Conservation (phyloP, 2,797 vertebrate species). For the Pyrocephalus nanus region DNA sequence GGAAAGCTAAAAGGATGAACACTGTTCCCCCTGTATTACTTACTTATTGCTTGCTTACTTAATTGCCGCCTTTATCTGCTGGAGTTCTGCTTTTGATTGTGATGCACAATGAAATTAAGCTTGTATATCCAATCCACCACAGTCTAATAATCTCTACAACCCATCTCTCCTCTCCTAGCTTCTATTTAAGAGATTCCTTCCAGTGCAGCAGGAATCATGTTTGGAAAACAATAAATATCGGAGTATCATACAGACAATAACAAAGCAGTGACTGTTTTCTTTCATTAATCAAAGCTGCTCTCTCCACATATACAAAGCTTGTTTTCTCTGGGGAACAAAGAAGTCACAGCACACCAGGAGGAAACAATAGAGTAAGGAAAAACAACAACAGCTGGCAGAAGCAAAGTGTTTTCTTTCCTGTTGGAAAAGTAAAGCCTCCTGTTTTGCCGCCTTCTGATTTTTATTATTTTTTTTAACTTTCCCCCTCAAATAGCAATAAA, state of each 20-base stretch:
- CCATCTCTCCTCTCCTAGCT: background rate
- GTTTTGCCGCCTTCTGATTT: background rate
- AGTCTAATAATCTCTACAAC: background rate
- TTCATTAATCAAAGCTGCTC: constrained; percentile 49
- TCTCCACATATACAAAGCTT: constrained; percentile 24
- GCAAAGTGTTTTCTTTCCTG: constrained; percentile 61
- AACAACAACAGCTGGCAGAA: constrained; percentile 63
- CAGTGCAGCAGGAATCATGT: background rate
- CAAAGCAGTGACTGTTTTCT: constrained; percentile 47
- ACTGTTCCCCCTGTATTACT: background rate
- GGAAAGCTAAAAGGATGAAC: background rate
- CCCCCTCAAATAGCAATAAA: background rate
- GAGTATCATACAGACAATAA: constrained; percentile 11
- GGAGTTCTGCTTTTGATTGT: background rate
- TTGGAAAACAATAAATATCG: constrained; percentile 6
- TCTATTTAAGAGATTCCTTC: background rate
- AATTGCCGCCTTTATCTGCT: background rate
- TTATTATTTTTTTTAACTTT: background rate
- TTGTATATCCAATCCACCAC: background rate
- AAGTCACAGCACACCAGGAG: background rate
- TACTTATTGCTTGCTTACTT: background rate
- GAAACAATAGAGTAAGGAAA: constrained; percentile 59
- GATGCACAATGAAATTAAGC: background rate
- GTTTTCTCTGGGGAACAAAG: constrained; percentile 60
- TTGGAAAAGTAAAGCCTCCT: constrained; percentile 35